A percentile compares a stretch with the other conserved stretches of the same genome.
Conservation (phyloP, 2,888 invertebrate genomes). For the Xylophagus ater region DNA sequence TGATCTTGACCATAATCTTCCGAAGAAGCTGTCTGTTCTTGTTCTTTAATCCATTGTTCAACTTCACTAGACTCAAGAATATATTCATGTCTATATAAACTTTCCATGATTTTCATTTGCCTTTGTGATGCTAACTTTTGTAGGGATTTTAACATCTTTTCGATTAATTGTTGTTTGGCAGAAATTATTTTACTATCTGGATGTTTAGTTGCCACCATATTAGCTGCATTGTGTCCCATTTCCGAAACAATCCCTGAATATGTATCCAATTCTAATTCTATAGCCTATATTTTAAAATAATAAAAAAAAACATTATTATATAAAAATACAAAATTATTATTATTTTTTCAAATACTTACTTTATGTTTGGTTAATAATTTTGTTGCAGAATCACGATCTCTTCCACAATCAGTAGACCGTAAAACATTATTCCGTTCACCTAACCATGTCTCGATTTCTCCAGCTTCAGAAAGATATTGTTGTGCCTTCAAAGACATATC, state of each 20-base stretch:
- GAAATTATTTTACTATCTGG: conserved; percentile 73
- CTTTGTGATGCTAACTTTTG: conserved; percentile 69
- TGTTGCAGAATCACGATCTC: conserved; percentile 81
- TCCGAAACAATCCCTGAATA: conserved; percentile 85
- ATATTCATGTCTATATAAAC: conserved; percentile 83
- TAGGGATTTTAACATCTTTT: conserved; percentile 66
- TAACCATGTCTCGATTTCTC: conserved; percentile 88
- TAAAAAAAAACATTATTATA: too few species aligned
- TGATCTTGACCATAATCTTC: conserved; percentile 94
- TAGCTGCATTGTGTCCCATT: conserved; percentile 78
- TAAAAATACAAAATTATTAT: conserved; percentile 5
- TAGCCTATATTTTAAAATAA: conserved; percentile 46
- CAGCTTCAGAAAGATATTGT: conserved; percentile 83
- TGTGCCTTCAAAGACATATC: conserved; percentile 82
- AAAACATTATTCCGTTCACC: conserved; percentile 75
- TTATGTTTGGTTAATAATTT: conserved; percentile 92
- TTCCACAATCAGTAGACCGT: conserved; percentile 74
- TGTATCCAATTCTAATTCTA: conserved; percentile 82
- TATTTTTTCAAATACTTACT: conserved; percentile 38
- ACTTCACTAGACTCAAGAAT: conserved; percentile 81
- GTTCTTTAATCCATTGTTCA: conserved; percentile 86
- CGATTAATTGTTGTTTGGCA: conserved; percentile 62
- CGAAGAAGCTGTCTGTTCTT: conserved; percentile 75
- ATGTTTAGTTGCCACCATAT: conserved; percentile 70
- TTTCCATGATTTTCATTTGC: conserved; percentile 81